Evolutionary conservation across 2,113 vertebrate species (phyloP), one percentile per base, ranked within the genome.

Genomic region (Gulo gulo): DNA sequence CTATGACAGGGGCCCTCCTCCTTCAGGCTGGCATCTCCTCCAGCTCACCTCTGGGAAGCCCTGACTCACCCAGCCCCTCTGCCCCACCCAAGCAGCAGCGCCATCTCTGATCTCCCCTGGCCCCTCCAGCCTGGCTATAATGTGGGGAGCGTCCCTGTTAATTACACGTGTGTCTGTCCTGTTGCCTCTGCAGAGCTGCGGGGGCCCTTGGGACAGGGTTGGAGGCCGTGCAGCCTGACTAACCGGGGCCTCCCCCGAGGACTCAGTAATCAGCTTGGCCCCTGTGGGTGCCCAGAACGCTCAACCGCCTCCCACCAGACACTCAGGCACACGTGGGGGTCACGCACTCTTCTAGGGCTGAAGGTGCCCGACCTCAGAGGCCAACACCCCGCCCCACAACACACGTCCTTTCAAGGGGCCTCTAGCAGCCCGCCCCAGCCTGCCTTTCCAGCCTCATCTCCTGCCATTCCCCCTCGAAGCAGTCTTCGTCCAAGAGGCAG

Each of bases 81-180:
- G 55, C 18, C 42, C n/a, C 73, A 26, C 39, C 39, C 73, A 6
- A 29, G 34, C 67, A 36, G 34, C 16, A 69, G 67, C 16, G 18
- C 67, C 42, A 10, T 14, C 42, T 47, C 74, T 1, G n/a, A 50
- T 47, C 73, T 20, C 4, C 80, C 29, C 39, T 73, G 85, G 31
- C 47, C 47, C 42, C 61, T n/a, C 42, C 6, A 78, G 45, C 65
- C 73, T 7, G 47, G 73, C 85, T 94, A 10, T 97, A 47, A 92
- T 90, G 95, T 73, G 47, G 76, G 69, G 18, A 65, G 50, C 82
- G 47, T 86, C 79, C 71, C 76, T 91, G 45, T 63, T 90, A 79
- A 95, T 97, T 67, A 79, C 71, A 47, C 61, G 39, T 86, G 26
- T 88, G 76, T 69, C 55, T 91, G 45, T 88, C 85, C 23, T 74